Evolutionary conservation across 2,113 vertebrate species (phyloP).

Genomic region (Laticauda colubrina): DNA sequence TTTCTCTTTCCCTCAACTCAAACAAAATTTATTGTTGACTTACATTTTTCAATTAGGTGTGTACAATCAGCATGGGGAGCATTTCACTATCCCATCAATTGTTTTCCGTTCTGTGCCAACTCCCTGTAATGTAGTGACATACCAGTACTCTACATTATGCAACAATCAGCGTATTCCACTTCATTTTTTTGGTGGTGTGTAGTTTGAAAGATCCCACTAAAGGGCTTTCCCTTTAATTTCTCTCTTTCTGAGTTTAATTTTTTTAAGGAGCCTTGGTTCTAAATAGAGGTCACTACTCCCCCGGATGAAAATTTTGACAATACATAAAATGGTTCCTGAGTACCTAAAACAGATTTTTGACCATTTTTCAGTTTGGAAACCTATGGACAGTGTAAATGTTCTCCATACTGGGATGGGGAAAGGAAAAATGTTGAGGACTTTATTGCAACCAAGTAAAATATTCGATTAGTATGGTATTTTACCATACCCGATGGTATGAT

Average conservation of each 20-base stretch:
- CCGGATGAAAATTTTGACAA: neutral
- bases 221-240: neutral
- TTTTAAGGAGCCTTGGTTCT: neutral
- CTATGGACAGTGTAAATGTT: neutral
- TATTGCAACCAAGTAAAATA: neutral
- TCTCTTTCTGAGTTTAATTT: neutral
- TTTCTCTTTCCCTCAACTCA: neutral
- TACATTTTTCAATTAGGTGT: constrained; percentile 75
- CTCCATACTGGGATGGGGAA: neutral
- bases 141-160: constrained; percentile 31
- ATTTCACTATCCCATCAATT: constrained; percentile 60
- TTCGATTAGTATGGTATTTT: neutral
- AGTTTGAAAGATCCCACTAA: constrained; percentile 18
- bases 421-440: neutral
- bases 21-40: constrained; percentile 68
- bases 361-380: neutral
- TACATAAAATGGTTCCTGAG: neutral
- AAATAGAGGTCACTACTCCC: neutral
- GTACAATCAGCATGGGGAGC: constrained; percentile 61
- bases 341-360: neutral
- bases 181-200: neutral
- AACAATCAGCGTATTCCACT: constrained; percentile 11
- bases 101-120: constrained; percentile 53
- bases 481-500: too few species aligned
- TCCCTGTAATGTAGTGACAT: constrained; percentile 26